These are phyloP conservation scores for Capricornis sumatraensis DNA, from an alignment of 2,113 vertebrate species.

Conservation along the genomic window DNA sequence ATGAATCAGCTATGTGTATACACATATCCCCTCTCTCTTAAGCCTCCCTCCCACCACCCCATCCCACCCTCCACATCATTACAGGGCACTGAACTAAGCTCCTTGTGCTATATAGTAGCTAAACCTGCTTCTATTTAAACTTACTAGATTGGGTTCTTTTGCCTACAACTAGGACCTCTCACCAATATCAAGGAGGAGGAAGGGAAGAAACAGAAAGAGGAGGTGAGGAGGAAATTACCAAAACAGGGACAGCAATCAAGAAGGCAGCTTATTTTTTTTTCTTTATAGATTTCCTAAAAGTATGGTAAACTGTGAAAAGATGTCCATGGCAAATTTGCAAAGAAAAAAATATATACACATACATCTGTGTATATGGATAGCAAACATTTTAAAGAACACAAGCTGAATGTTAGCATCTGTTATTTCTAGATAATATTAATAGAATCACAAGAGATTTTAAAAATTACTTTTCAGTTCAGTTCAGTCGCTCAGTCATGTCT, in stretches of 20 bases:
- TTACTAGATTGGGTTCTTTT: background rate
- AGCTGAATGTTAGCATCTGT: background rate
- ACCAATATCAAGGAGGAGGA: background rate
- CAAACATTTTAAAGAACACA: conserved; percentile 14
- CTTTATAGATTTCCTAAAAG: background rate
- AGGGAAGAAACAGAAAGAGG: background rate
- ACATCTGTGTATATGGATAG: background rate
- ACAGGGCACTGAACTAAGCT: background rate
- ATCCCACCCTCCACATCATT: background rate
- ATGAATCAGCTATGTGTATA: background rate
- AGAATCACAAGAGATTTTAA: background rate
- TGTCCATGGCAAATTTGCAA: background rate
- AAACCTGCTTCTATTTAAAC: background rate
- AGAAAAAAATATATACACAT: background rate
- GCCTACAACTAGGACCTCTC: background rate
- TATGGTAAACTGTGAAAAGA: background rate
- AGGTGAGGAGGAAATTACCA: background rate
- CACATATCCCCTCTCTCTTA: background rate
- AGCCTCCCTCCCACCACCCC: background rate
- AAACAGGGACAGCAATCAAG: background rate
- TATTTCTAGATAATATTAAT: background rate
- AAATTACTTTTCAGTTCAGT: background rate
- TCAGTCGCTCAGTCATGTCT: too few species aligned
- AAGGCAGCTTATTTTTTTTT: background rate
- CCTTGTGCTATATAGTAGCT: background rate